Percentiles rank a stretch among this genome's conserved stretches.
Evolutionary conservation across 2,113 vertebrate genomes (phyloP).

Genomic region (Saccopteryx leptura): DNA sequence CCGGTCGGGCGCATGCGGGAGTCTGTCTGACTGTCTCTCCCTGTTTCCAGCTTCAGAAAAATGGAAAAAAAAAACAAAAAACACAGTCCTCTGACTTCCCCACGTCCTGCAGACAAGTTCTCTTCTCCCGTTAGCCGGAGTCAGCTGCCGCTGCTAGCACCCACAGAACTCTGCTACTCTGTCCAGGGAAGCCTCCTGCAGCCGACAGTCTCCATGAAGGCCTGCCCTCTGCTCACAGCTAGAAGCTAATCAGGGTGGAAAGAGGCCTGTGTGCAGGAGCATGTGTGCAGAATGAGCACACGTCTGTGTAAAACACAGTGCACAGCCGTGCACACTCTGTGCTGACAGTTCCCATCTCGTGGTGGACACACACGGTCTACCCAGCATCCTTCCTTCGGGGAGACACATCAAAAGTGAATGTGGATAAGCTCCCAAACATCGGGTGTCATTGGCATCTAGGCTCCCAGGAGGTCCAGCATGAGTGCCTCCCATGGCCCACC

Average conservation of each 20-base stretch:
- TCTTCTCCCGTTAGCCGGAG: too few relatives aligned
- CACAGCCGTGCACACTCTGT: not conserved
- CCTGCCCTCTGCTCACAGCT: not conserved
- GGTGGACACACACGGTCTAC: accelerated
- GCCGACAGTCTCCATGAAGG: accelerated
- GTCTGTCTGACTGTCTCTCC: too few relatives aligned
- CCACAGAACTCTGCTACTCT: accelerated
- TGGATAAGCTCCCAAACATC: not conserved
- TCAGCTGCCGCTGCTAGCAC: not conserved
- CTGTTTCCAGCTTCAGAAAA: too few relatives aligned
- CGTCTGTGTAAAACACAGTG: accelerated
- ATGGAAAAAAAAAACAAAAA: too few relatives aligned
- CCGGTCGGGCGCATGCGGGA: too few relatives aligned
- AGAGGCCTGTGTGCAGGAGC: not conserved
- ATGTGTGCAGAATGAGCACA: not conserved
- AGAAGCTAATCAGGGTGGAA: not conserved
- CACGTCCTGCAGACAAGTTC: not conserved
- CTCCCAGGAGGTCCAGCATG: accelerated
- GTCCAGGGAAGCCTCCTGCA: not conserved
- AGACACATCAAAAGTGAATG: not conserved
- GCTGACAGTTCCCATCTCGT: accelerated
- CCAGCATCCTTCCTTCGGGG: not conserved
- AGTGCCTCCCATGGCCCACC: too few relatives aligned
- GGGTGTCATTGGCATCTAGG: not conserved
- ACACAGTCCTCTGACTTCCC: not conserved